Percentiles rank a stretch among this genome's conserved stretches.
Conservation (phyloP, 2,888 invertebrate species). For the Cacoxenus indagator region DNA sequence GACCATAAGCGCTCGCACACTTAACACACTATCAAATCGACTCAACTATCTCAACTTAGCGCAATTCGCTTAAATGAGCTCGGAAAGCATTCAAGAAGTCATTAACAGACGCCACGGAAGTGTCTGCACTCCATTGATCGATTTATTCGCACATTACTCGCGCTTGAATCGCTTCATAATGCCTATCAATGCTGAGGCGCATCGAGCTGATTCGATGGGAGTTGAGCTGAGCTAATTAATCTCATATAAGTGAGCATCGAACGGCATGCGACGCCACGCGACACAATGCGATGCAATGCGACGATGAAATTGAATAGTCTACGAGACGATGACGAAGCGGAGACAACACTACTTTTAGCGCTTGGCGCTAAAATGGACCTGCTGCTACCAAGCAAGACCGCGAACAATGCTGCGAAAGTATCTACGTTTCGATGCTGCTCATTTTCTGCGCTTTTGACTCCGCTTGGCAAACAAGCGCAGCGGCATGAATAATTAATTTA, state of each 20-base stretch:
- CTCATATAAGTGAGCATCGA: constrained; percentile 13
- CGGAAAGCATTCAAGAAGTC: constrained; percentile 25
- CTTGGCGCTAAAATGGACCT: not conserved
- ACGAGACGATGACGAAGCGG: not conserved
- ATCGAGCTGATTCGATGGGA: not conserved
- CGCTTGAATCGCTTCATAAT: constrained; percentile 1
- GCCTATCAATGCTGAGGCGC: constrained; percentile 8
- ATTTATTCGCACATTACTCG: not conserved
- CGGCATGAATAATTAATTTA: constrained; percentile 55
- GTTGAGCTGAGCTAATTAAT: constrained; percentile 14
- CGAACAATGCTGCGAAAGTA: not conserved
- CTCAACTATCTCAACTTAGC: constrained; percentile 1
- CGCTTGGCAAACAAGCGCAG: constrained; percentile 18
- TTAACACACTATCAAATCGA: constrained; percentile 7
- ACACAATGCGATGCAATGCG: not conserved
- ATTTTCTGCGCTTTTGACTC: constrained; percentile 12
- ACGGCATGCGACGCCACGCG: not conserved
- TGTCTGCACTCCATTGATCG: not conserved
- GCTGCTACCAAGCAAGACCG: not conserved
- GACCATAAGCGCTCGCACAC: constrained; percentile 38
- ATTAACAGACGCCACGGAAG: constrained; percentile 23
- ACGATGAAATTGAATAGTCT: not conserved
- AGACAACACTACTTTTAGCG: not conserved
- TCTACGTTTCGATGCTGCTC: not conserved
- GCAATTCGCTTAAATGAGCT: constrained; percentile 18